Conservation (phyloP, 2,113 vertebrate species). For the Oryzias woworae region DNA sequence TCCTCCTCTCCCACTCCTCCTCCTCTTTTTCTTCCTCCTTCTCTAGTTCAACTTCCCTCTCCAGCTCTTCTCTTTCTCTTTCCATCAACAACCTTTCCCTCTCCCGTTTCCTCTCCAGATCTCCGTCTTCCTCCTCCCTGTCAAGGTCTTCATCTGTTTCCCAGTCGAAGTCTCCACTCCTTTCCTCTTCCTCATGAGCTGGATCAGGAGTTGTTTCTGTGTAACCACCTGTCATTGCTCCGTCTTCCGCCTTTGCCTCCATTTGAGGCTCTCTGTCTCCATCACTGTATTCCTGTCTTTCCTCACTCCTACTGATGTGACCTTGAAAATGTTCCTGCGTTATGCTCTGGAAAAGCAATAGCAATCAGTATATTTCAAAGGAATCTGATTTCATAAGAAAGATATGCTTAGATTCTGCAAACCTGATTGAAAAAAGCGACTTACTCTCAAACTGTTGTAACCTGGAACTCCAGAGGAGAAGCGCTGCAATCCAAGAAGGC, state of each 20-base stretch:
- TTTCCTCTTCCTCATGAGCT: slow-evolving; percentile 54
- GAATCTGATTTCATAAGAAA: too few species aligned
- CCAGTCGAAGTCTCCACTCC: slow-evolving; percentile 62
- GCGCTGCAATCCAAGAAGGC: slow-evolving; percentile 42
- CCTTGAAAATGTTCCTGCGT: slow-evolving; percentile 34
- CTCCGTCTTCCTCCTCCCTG: slow-evolving; percentile 37
- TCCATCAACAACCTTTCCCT: slow-evolving; percentile 55
- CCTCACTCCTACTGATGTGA: background rate
- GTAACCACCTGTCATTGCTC: background rate
- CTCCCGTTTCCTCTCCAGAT: slow-evolving; percentile 48
- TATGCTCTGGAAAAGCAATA: slow-evolving; percentile 43
- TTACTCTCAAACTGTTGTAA: slow-evolving; percentile 61
- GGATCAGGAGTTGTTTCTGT: slow-evolving; percentile 21
- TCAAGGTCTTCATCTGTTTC: slow-evolving; percentile 62
- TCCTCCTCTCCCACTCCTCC: slow-evolving; percentile 36
- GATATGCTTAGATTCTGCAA: too few species aligned
- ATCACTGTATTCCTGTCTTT: slow-evolving; percentile 16
- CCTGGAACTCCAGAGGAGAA: slow-evolving; percentile 60
- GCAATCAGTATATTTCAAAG: too few species aligned
- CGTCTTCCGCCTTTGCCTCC: slow-evolving; percentile 2
- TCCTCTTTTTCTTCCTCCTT: slow-evolving; percentile 31
- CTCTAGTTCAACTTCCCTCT: slow-evolving; percentile 28
- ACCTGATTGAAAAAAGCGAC: slow-evolving; percentile 33
- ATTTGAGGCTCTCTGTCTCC: slow-evolving; percentile 10
- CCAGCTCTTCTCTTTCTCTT: slow-evolving; percentile 41